Percentiles rank a stretch among this genome's conserved stretches.
Evolutionary conservation across 2,113 vertebrate species (phyloP).

Genomic region (Calidris pugnax): DNA sequence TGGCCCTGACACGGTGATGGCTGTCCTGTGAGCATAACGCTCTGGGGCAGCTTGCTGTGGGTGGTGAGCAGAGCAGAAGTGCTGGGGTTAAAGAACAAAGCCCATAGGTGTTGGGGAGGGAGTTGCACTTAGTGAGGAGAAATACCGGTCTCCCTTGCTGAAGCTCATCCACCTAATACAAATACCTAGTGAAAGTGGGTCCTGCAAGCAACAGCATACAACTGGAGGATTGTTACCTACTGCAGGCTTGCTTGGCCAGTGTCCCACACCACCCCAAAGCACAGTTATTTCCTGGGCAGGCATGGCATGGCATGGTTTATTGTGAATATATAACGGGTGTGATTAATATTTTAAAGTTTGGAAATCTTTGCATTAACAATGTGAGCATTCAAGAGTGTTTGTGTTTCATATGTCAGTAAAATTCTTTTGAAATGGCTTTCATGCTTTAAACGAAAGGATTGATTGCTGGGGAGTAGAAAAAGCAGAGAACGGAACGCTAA

Average conservation of each 20-base stretch:
- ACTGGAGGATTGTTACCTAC: background rate
- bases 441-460: background rate
- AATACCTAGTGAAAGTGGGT: background rate
- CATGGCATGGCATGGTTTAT: constrained; percentile 32
- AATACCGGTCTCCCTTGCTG: background rate
- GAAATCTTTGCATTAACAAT: background rate
- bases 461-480: background rate
- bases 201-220: background rate
- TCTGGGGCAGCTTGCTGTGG: background rate
- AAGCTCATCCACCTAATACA: background rate
- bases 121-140: background rate
- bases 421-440: background rate
- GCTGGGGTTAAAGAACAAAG: background rate
- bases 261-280: background rate
- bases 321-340: background rate
- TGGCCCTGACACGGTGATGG: background rate
- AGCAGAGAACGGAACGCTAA: background rate
- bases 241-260: background rate
- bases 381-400: background rate
- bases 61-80: background rate
- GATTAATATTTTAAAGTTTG: background rate
- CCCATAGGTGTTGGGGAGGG: background rate
- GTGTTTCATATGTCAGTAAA: background rate
- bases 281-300: background rate
- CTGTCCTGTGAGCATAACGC: background rate